These are phyloP conservation scores for Ctenicera cuprea DNA, from an alignment of 2,888 invertebrate species.

Conservation along the genomic window DNA sequence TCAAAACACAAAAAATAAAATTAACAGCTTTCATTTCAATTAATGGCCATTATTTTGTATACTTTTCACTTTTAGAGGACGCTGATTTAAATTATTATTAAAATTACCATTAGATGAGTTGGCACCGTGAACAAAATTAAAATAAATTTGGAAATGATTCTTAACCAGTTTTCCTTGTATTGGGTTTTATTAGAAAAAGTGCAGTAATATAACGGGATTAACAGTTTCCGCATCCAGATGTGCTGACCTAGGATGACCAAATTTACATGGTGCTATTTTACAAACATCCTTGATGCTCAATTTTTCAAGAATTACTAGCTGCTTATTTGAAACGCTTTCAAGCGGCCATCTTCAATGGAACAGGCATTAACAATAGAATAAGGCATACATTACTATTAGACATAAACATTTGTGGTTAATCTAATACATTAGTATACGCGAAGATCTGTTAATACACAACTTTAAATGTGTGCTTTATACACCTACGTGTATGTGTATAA, in stretches of 20 bases:
- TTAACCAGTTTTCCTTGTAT: constrained; percentile 25
- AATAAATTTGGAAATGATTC: constrained; percentile 32
- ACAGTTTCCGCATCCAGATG: constrained; percentile 14
- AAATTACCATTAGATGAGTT: constrained; percentile 23
- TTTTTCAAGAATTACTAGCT: neutral
- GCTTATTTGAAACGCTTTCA: too few species aligned
- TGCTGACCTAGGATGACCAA: constrained; percentile 15
- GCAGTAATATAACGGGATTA: constrained; percentile 16
- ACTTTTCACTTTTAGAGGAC: constrained; percentile 28
- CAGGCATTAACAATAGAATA: neutral
- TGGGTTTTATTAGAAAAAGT: constrained; percentile 22
- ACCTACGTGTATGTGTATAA: constrained; percentile 5
- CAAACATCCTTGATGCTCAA: constrained; percentile 1
- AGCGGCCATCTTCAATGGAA: neutral
- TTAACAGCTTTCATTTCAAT: constrained; percentile 18
- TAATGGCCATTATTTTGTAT: constrained; percentile 16
- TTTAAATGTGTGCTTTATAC: constrained; percentile 4
- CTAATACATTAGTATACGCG: neutral
- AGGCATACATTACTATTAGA: neutral
- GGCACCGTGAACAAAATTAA: constrained; percentile 16
- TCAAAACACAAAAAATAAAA: neutral
- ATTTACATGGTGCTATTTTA: constrained; percentile 11
- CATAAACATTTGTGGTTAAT: neutral
- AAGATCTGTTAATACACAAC: constrained; percentile 19
- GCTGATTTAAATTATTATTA: neutral